Conservation (phyloP, 2,888 invertebrate genomes). For the Euzetes globulus region DNA sequence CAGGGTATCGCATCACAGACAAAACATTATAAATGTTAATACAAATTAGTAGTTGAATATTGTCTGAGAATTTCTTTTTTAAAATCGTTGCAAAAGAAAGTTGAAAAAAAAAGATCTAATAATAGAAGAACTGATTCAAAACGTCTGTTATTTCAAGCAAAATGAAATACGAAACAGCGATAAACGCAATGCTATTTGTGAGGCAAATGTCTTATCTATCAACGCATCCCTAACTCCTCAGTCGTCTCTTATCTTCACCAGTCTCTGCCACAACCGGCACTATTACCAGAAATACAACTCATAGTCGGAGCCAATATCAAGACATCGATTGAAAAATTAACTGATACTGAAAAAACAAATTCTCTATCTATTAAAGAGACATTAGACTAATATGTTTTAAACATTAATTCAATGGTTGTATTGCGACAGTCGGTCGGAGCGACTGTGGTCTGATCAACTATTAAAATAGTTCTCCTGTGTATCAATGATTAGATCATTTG, state of each 20-base stretch:
- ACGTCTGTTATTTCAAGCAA: not conserved
- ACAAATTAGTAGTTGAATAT: not conserved
- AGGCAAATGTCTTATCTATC: not conserved
- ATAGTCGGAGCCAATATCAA: not conserved
- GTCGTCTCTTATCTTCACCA: not conserved
- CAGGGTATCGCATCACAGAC: not conserved
- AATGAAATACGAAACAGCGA: not conserved
- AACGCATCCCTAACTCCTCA: not conserved
- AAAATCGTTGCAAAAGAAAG: not conserved
- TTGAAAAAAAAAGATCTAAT: not conserved
- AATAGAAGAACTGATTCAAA: constrained; percentile 3
- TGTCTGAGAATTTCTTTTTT: not conserved
- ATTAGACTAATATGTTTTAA: not conserved
- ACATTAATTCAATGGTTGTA: not conserved
- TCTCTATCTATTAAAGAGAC: not conserved
- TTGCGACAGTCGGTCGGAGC: not conserved
- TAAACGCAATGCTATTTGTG: not conserved
- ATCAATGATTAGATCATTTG: not conserved
- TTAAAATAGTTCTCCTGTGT: not conserved
- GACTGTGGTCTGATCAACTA: not conserved
- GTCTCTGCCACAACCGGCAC: not conserved
- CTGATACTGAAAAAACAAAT: not conserved
- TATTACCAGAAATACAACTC: not conserved
- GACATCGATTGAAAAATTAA: not conserved
- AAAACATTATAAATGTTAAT: not conserved